These are phyloP conservation scores for Arion vulgaris DNA, from an alignment of 1,140 invertebrate species.

Conservation along the genomic window DNA sequence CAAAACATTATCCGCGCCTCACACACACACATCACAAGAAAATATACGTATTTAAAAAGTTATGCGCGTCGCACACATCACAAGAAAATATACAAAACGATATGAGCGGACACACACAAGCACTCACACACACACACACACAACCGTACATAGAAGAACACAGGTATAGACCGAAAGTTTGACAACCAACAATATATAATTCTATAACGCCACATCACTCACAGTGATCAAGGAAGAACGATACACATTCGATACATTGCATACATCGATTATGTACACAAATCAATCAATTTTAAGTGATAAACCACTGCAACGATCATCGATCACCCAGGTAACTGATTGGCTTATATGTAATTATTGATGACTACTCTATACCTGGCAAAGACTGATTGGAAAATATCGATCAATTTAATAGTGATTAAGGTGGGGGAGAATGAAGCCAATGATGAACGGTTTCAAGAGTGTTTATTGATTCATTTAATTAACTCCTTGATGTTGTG, in stretches of 20 bases:
- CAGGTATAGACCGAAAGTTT: too few species aligned
- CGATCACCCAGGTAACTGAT: background rate
- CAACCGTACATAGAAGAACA: too few species aligned
- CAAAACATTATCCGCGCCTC: too few species aligned
- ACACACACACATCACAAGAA: too few species aligned
- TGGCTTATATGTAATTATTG: background rate
- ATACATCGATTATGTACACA: background rate
- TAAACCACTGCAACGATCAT: background rate
- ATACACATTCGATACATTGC: constrained; percentile 3
- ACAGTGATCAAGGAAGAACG: too few species aligned
- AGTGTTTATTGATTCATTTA: background rate
- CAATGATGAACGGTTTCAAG: background rate
- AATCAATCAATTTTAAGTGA: background rate
- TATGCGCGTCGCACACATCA: too few species aligned
- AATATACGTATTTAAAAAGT: too few species aligned
- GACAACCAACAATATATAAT: too few species aligned
- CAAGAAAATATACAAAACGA: too few species aligned
- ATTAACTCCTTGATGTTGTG: constrained; percentile 3
- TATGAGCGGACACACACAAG: too few species aligned
- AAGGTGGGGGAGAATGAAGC: background rate
- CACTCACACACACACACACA: too few species aligned
- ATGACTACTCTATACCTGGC: background rate
- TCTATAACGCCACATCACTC: too few species aligned
- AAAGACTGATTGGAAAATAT: background rate
- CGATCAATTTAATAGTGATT: background rate